Percentiles rank a stretch among this genome's conserved stretches.
Conservation (phyloP, 1,140 invertebrate genomes). For the Neotoxoptera formosana region DNA sequence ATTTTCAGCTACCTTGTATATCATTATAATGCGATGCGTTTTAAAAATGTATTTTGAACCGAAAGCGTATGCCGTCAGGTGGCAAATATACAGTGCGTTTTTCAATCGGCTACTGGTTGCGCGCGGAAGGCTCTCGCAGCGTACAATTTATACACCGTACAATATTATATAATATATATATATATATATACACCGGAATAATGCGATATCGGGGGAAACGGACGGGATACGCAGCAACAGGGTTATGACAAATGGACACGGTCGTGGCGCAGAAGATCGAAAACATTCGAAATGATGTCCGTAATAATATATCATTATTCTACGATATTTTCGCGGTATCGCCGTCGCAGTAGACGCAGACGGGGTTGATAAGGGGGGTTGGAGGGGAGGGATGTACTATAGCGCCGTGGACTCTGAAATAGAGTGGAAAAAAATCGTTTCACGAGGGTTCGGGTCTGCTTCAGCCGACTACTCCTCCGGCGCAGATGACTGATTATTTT, state of each 20-base stretch:
- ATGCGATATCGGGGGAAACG: background rate
- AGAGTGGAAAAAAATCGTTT: slow-evolving; percentile 57
- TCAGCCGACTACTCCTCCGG: slow-evolving; percentile 13
- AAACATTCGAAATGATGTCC: slow-evolving; percentile 20
- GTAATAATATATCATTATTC: background rate
- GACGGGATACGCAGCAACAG: slow-evolving; percentile 37
- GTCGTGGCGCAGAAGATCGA: background rate
- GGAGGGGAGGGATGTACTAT: background rate
- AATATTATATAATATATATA: background rate
- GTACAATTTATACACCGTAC: background rate
- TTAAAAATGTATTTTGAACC: background rate
- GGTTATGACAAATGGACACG: slow-evolving; percentile 48
- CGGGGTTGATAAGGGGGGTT: too few relatives aligned
- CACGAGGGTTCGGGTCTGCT: slow-evolving; percentile 5
- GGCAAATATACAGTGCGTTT: background rate
- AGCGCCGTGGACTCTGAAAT: background rate
- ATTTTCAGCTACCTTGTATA: background rate
- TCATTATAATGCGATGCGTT: background rate
- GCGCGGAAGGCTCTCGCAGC: background rate
- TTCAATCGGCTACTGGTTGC: slow-evolving; percentile 53
- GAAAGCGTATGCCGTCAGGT: background rate
- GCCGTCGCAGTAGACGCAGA: background rate
- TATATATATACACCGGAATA: background rate
- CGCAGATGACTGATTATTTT: slow-evolving; percentile 54
- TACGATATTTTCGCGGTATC: slow-evolving; percentile 16